Base-by-base conservation (phyloP, 2,797 vertebrate species). In the Sphenopsis melanotis region DNA sequence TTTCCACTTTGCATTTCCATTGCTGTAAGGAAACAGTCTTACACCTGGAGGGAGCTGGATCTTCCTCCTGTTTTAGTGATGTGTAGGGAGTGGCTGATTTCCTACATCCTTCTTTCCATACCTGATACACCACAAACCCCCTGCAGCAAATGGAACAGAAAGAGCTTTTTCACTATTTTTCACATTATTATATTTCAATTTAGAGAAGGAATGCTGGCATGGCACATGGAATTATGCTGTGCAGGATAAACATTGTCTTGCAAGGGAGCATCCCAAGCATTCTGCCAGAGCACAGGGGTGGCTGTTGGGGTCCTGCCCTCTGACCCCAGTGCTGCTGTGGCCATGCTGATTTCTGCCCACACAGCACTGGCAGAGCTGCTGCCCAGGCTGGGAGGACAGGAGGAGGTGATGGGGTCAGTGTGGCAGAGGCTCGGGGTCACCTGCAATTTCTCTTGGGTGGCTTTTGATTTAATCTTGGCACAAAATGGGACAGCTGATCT, bases 71-170 rank as follows among this genome's bases (percentile, higher is more conserved):
- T 27, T 42, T 16, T 13, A 34, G 22, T 34, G 34, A 3, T 12
- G 6, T 32, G n/a, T 37, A 93, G 77, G 55, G 82, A 91, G 72
- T 95, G 94, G 90, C 91, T 96, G 95, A 93, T 95, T 88, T 96
- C 90, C 88, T 79, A 0, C 11, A 20, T 41, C 75, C 24, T 27
- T 91, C 68, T 92, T 63, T 29, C 50, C 32, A 6, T 57, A 24
- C 6, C 12, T 0, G 1, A 30, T n/a, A 12, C 9, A 56, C 47
- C 15, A 12, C 52, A 12, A 80, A 56, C 11, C 39, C 39, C 26
- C 80, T 41, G 12, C 18, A 59, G 66, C 63, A 69, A 47, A 52
- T 26, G 56, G 46, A 71, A 57, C 27, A 49, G 41, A 53, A 71
- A 23, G 5, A 50, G 15, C 52, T 87, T 90, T 74, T 57, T 24